Evolutionary conservation across 1,140 invertebrate species (phyloP).

Genomic region (Pogonognathellus flavescens): DNA sequence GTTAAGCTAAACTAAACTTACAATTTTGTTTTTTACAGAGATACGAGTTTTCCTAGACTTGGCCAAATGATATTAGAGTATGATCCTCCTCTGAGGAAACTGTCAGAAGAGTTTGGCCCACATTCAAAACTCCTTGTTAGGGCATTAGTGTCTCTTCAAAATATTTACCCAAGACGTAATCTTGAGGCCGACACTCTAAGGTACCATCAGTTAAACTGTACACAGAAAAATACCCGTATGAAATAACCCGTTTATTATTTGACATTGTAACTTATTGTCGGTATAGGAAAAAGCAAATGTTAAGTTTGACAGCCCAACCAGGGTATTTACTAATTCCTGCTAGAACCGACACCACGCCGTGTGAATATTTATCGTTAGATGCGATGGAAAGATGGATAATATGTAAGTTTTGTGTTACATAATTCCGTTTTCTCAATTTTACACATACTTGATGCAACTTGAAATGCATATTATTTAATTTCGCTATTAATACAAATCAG

Average conservation of each 20-base stretch:
- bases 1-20: too few species aligned
- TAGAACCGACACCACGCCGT: slow-evolving; percentile 94
- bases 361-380: slow-evolving; percentile 96
- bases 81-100: slow-evolving; percentile 94
- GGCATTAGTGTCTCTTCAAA: slow-evolving; percentile 88
- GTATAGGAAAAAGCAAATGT: slow-evolving; percentile 85
- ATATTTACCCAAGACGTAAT: slow-evolving; percentile 91
- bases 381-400: slow-evolving; percentile 97
- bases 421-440: not conserved
- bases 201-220: slow-evolving; percentile 65
- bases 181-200: slow-evolving; percentile 94
- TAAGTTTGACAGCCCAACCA: slow-evolving; percentile 94
- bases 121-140: slow-evolving; percentile 89
- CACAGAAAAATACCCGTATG: not conserved
- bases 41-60: slow-evolving; percentile 92
- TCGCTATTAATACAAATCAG: too few species aligned
- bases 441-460: too few species aligned
- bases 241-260: not conserved
- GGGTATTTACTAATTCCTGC: slow-evolving; percentile 92
- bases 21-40: slow-evolving; percentile 69
- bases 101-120: slow-evolving; percentile 96
- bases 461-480: too few species aligned
- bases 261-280: not conserved
- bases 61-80: slow-evolving; percentile 99
- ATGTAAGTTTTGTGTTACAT: slow-evolving; percentile 73